A percentile compares a stretch with the other conserved stretches of the same genome.
phyloP scores from a whole-genome alignment of 2,888 invertebrate species.

The Erebia aethiops region DNA sequence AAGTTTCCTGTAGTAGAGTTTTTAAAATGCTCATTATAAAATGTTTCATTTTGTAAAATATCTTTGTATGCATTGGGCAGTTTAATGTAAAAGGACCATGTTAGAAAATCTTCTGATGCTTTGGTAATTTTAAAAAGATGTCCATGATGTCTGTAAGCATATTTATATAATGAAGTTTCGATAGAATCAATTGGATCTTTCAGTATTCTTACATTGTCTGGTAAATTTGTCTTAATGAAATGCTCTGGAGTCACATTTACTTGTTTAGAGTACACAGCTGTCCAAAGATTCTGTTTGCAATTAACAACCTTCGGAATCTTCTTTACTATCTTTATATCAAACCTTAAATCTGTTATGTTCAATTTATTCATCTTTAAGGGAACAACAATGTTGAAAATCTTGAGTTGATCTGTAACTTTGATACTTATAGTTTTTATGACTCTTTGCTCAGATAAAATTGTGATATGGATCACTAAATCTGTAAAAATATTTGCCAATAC shows the following conservation, averaged over 20 bases:
- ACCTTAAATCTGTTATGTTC: conserved; percentile 47
- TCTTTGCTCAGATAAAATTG: conserved; percentile 50
- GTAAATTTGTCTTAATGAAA: conserved; percentile 54
- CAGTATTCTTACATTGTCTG: conserved; percentile 41
- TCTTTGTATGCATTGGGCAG: conserved; percentile 56
- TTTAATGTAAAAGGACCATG: conserved; percentile 57
- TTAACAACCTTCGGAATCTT: conserved; percentile 61
- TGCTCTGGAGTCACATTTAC: conserved; percentile 58
- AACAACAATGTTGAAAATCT: conserved; percentile 54
- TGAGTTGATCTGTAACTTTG: conserved; percentile 53
- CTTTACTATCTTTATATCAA: conserved; percentile 57
- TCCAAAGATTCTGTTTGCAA: conserved; percentile 57
- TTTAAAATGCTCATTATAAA: conserved; percentile 43
- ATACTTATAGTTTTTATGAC: conserved; percentile 58
- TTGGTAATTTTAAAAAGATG: conserved; percentile 53
- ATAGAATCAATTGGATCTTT: conserved; percentile 48
- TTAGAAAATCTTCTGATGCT: conserved; percentile 26
- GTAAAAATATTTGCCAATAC: conserved; percentile 52
- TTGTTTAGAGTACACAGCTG: conserved; percentile 54
- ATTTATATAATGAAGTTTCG: conserved; percentile 52
- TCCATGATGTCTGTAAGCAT: conserved; percentile 47
- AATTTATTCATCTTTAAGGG: conserved; percentile 49
- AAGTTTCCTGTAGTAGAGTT: conserved; percentile 46
- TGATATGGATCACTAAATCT: conserved; percentile 59
- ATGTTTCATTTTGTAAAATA: conserved; percentile 47